Conservation (phyloP, 2,797 vertebrate genomes). For the Chiropotes sagulatus region DNA sequence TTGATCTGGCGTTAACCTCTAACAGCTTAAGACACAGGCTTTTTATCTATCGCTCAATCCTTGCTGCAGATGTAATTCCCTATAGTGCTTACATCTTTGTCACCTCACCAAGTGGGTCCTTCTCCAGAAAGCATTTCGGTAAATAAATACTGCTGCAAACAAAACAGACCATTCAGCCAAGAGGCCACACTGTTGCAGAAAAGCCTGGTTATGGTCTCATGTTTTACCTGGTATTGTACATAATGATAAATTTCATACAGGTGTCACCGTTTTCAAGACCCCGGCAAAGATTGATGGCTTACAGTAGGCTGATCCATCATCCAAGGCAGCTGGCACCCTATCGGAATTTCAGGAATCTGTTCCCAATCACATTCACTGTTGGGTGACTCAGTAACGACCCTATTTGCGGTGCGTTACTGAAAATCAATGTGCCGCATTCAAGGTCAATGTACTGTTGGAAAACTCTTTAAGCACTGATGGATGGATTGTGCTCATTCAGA, state of each 20-base stretch:
- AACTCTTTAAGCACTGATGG: conserved; percentile 98
- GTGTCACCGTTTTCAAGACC: conserved; percentile 93
- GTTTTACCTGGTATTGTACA: conserved; percentile 84
- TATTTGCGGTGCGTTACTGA: conserved; percentile 96
- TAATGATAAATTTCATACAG: conserved; percentile 98
- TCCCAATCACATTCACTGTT: conserved; percentile 97
- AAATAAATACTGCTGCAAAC: conserved; percentile 88
- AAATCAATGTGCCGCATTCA: conserved; percentile 99
- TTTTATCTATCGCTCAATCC: conserved; percentile 82
- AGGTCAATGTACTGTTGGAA: conserved; percentile 99
- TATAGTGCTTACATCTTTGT: conserved; percentile 81
- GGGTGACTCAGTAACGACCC: conserved; percentile 92
- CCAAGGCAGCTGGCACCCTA: conserved; percentile 95
- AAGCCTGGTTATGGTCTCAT: conserved; percentile 83
- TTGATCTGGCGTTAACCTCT: conserved; percentile 85
- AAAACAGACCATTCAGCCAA: conserved; percentile 83
- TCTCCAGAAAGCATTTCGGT: conserved; percentile 68
- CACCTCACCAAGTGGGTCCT: conserved; percentile 36
- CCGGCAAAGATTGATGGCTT: conserved; percentile 97
- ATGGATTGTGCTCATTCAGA: conserved; percentile 92
- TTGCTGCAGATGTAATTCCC: conserved; percentile 81
- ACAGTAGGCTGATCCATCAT: conserved; percentile 96
- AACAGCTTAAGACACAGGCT: conserved; percentile 77
- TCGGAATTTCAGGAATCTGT: conserved; percentile 99
- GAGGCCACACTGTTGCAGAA: conserved; percentile 73